Base-by-base conservation (phyloP, 2,113 vertebrate genomes). In the Oncorhynchus kisutch region DNA sequence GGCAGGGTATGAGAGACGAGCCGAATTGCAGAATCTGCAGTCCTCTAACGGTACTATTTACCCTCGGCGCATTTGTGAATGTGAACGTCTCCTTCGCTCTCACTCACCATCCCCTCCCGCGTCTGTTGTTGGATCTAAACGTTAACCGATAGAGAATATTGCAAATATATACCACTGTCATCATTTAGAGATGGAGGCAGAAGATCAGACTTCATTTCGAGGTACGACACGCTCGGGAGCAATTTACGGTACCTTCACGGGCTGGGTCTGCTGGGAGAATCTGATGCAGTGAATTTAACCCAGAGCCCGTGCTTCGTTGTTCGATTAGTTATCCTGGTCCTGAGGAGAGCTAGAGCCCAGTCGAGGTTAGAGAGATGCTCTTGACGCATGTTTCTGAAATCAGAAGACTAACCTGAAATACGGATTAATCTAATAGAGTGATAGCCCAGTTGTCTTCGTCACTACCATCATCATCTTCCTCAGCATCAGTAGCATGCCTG, bases 321-420 rank as follows among this genome's bases (percentile, higher is more conserved):
- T 88, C 88, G 85, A 88, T 89, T 88, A 76, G 74, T 88, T 70
- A 6, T 25, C 87, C 85, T 88, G 84, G 85, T 86, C 81, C 86
- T 81, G 60, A 83, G 16, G 70, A 49, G 71, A 75, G 68, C 16
- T 22, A 22, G 49, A 24, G 9, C 8, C 3, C 48, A 70, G 48
- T 74, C 59, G 29, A 74, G 59, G 24, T 12, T n/a, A n/a, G 7
- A 29, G 67, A 12, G 34, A 62, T 62, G 59, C 54, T 25, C 25
- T 16, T 67, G 62, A 65, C 11, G 25, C 24, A 65, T 65, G 4
- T 31, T 5, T 67, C 25, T 29, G 65, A 13, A 25, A 25, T 27
- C 25, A 45, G 39, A 45, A 45, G 39, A 45, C 8, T 45, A 45
- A 45, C 9, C 9, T 45, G 39, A 45, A 45, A 45, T 11, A 11